Evolutionary conservation across 30 jellyfish, hydroid and myxozoan species (phyloP).

Genomic region (Clytia hemisphaerica): DNA sequence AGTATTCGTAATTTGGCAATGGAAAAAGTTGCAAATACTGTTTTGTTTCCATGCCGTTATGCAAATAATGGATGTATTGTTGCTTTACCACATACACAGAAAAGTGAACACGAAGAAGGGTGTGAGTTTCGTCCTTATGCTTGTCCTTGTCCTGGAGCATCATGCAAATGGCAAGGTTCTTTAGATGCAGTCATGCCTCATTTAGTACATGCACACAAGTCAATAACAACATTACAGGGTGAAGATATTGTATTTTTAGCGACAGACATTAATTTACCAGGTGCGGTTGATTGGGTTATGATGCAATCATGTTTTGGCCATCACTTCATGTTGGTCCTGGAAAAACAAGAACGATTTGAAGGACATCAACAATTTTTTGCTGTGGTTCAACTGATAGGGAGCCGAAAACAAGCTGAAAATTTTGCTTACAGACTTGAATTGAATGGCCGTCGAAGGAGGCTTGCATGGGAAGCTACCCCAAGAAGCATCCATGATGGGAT

Average conservation of each 20-base stretch:
- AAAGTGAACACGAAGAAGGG: constrained; percentile 86
- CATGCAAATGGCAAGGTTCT: constrained; percentile 98
- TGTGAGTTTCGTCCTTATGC: constrained; percentile 96
- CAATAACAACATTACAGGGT: constrained; percentile 94
- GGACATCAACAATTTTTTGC: constrained; percentile 99
- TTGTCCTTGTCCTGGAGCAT: constrained; percentile 99
- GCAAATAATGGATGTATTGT: constrained; percentile 81
- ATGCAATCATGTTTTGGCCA: constrained; percentile 99
- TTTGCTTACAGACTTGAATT: constrained; percentile 91
- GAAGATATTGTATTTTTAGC: constrained; percentile 96
- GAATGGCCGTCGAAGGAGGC: constrained; percentile 94
- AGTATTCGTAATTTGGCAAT: constrained; percentile 94
- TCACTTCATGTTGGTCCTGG: constrained; percentile 90
- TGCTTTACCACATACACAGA: constrained; percentile 76
- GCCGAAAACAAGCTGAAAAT: constrained; percentile 95
- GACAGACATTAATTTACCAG: constrained; percentile 91
- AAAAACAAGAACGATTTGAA: constrained; percentile 88
- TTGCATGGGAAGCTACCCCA: constrained; percentile 99
- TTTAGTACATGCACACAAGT: constrained; percentile 87
- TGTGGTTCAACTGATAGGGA: constrained; percentile 90
- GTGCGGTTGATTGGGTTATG: constrained; percentile 99
- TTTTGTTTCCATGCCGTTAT: constrained; percentile 87
- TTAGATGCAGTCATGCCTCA: constrained; percentile 97
- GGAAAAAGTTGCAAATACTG: constrained; percentile 96
- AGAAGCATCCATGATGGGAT: constrained; percentile 96